phyloP scores from a whole-genome alignment of 2,888 invertebrate species.

The Mactromeris polynyma region DNA sequence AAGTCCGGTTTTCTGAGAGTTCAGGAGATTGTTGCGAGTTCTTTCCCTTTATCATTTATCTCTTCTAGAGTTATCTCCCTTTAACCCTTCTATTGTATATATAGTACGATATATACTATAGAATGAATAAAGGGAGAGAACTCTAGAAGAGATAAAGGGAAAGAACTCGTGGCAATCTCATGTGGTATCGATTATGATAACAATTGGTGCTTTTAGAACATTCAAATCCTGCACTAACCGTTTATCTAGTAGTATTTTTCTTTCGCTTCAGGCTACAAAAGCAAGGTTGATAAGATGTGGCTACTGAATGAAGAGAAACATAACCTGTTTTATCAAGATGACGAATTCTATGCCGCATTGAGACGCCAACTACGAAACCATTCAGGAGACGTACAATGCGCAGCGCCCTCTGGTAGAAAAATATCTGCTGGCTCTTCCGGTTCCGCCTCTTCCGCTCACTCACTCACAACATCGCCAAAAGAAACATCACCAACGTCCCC shows the following conservation, averaged over 20 bases:
- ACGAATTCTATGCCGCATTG: conserved; percentile 46
- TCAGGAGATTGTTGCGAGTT: too few species aligned
- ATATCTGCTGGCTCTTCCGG: background rate
- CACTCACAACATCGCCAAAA: conserved; percentile 16
- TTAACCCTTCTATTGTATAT: too few species aligned
- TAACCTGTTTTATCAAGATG: conserved; percentile 64
- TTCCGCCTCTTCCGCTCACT: background rate
- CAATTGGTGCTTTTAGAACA: too few species aligned
- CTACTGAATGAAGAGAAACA: conserved; percentile 59
- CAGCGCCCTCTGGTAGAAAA: background rate
- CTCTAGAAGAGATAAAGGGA: too few species aligned
- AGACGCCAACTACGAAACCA: conserved; percentile 24
- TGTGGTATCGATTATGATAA: too few species aligned
- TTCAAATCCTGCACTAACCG: too few species aligned
- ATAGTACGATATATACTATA: too few species aligned
- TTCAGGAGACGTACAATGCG: background rate
- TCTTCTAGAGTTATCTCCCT: too few species aligned
- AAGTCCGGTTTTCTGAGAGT: too few species aligned
- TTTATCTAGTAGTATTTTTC: background rate
- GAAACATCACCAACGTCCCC: conserved; percentile 15
- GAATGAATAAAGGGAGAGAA: too few species aligned
- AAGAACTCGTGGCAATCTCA: too few species aligned
- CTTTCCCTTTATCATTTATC: too few species aligned
- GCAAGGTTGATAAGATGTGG: conserved; percentile 50
- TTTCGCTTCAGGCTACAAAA: conserved; percentile 50